Evolutionary conservation across 2,113 vertebrate species (phyloP).

Genomic region (Peucedramus taeniatus): DNA sequence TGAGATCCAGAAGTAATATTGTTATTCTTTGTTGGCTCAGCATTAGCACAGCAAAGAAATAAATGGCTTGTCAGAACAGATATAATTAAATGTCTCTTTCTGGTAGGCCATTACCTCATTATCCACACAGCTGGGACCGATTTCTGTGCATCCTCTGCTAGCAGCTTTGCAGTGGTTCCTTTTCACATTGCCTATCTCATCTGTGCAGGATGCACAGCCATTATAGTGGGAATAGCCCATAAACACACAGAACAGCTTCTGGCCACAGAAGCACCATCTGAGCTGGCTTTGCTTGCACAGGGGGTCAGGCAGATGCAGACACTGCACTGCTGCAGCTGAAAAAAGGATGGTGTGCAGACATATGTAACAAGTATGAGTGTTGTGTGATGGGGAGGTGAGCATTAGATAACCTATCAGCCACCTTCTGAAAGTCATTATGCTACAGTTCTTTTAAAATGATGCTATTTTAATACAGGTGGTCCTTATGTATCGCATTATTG

Average conservation of each 20-base stretch:
- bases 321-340: not conserved
- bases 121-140: not conserved
- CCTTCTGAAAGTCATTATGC: not conserved
- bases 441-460: not conserved
- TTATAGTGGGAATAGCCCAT: not conserved
- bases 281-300: not conserved
- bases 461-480: not conserved
- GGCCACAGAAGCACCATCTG: not conserved
- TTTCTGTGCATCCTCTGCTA: not conserved
- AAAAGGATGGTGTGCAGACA: not conserved
- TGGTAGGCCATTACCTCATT: not conserved
- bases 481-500: not conserved
- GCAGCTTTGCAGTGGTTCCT: not conserved
- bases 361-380: not conserved
- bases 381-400: not conserved
- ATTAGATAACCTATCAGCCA: not conserved
- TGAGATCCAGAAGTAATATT: not conserved
- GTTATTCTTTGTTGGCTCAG: not conserved
- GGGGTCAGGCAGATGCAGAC: not conserved
- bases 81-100: not conserved
- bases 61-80: not conserved
- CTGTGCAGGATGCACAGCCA: not conserved
- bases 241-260: not conserved
- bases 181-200: not conserved
- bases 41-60: not conserved